These are phyloP conservation scores for Todiramphus saurophagus DNA, from an alignment of 2,113 vertebrate genomes.

Conservation along the genomic window DNA sequence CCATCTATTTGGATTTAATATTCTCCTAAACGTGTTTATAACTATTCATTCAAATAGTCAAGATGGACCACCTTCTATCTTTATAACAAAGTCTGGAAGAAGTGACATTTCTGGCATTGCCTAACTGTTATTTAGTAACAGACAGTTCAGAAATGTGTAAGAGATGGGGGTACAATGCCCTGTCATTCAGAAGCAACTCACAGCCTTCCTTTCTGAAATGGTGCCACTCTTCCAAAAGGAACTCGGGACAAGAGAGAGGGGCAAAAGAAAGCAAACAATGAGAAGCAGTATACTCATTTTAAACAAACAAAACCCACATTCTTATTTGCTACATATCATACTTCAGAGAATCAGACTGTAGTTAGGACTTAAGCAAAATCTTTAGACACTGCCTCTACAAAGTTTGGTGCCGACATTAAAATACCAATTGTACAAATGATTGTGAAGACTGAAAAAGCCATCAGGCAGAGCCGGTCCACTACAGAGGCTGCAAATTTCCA, in stretches of 20 bases:
- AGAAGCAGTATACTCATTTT: not conserved
- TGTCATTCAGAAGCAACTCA: not conserved
- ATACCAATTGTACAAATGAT: conserved; percentile 94
- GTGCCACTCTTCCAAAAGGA: not conserved
- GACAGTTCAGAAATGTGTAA: not conserved
- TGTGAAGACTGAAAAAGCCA: conserved; percentile 92
- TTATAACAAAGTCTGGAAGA: not conserved
- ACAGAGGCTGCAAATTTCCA: conserved; percentile 97
- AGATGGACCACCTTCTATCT: not conserved
- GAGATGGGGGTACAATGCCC: not conserved
- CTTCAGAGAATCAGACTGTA: not conserved
- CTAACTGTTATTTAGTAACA: not conserved
- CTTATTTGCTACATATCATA: conserved; percentile 18
- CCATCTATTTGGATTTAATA: not conserved
- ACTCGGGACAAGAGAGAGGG: not conserved
- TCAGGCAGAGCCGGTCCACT: conserved; percentile 93
- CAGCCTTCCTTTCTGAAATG: not conserved
- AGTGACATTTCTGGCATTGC: not conserved
- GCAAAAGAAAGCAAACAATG: not conserved
- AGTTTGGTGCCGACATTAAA: conserved; percentile 95
- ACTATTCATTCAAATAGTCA: not conserved
- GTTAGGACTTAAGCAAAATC: conserved; percentile 80
- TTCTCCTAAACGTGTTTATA: rapidly evolving
- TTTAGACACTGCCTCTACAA: conserved; percentile 91
- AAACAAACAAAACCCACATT: not conserved